These are phyloP conservation scores for Ashinkailepas kermadecensis DNA, from an alignment of 2,888 invertebrate genomes.

Conservation along the genomic window DNA sequence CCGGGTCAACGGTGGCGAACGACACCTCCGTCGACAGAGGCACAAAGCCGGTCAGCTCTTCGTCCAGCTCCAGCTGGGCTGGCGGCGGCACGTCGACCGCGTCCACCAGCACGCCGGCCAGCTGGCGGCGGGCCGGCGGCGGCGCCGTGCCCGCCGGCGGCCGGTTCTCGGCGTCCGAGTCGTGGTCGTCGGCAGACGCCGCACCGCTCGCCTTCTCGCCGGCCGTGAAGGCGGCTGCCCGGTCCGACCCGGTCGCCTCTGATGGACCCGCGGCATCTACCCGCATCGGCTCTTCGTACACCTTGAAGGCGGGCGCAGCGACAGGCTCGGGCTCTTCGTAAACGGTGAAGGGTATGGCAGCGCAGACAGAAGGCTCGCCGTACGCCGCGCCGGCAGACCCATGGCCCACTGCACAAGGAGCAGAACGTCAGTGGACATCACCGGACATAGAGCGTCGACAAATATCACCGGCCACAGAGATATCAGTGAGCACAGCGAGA, in stretches of 20 bases:
- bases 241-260: neutral
- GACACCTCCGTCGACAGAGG: neutral
- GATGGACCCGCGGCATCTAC: too few species aligned
- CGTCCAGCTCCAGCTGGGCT: constrained; percentile 9
- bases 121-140: constrained; percentile 18
- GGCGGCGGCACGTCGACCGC: neutral
- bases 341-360: neutral
- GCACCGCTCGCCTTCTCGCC: constrained; percentile 60
- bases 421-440: too few species aligned
- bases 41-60: constrained; percentile 12
- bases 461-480: too few species aligned
- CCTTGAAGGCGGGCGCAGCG: neutral
- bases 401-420: too few species aligned
- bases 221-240: constrained; percentile 17
- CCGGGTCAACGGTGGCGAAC: neutral
- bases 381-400: too few species aligned
- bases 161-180: constrained; percentile 28
- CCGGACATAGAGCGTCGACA: too few species aligned
- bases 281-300: neutral
- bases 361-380: neutral
- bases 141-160: constrained; percentile 28
- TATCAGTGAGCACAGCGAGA: too few species aligned
- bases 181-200: constrained; percentile 48
- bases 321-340: neutral
- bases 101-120: neutral